Evolutionary conservation across 2,888 invertebrate species (phyloP), one percentile per base, ranked within the genome.

Genomic region (Tribolium freemani): DNA sequence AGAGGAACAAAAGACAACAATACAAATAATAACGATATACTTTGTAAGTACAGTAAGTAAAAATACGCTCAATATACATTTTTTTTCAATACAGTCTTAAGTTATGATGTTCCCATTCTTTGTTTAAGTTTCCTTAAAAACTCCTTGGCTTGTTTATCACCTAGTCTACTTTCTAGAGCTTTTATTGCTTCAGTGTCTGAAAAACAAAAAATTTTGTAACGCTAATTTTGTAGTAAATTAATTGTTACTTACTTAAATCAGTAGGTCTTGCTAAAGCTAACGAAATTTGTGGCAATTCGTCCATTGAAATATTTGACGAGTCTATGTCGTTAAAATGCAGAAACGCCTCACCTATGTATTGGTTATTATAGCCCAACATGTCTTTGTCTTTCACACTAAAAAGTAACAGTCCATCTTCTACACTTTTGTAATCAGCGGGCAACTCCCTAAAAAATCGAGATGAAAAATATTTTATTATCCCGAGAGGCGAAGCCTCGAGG

Each of bases 351-450:
- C 97, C 98, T 77, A 98, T 93, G 87, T 98, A 98, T 83, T 96
- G 96, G 85, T 96, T 97, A 80, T 92, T 92, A 84, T 96, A 91
- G 63, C 96, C 94, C 86, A 98, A 91, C 86, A 97, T 92, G 87
- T 99, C 98, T 86, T 97, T 96, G 87, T 99, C 99, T 88, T 99
- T 99, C 9, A 99, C 90, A 76, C 96, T 94, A 83, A 99, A 95
- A 76, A 95, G 90, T 69, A 99, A 86, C 76, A 97, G 87, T 0
- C 92, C 96, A 78, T 94, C 91, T 44, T 90, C 83, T 5, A 89
- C 81, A 44, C 88, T 87, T 64, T 92, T 91, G 85, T 96, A 95
- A 67, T 93, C 94, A n/a, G 90, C 85, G 2, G 90, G 90, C 46
- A 97, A 86, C 54, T 90, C 88, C 81, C 95, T 95, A 82, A 54